A percentile compares a stretch with the other conserved stretches of the same genome.
Evolutionary conservation across 2,888 invertebrate genomes (phyloP).

Genomic region (Eupelmus urozonus): DNA sequence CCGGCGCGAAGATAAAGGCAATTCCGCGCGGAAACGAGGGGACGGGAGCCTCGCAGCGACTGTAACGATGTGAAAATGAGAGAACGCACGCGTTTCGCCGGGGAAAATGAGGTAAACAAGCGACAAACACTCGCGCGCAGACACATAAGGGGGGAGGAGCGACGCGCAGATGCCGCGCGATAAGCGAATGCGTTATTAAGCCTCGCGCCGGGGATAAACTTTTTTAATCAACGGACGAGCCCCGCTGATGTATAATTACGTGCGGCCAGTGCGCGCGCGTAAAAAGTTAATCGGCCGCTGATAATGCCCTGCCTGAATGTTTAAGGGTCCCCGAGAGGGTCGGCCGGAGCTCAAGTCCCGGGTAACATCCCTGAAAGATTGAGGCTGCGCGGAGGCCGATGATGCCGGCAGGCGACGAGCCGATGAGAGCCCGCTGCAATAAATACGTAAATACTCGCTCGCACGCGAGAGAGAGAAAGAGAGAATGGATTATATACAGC

Average conservation of each 20-base stretch:
- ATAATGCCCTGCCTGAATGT: background rate
- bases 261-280: background rate
- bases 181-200: constrained; percentile 44
- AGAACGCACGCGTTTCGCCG: constrained; percentile 38
- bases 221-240: constrained; percentile 44
- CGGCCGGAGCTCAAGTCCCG: too few species aligned
- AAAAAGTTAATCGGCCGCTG: background rate
- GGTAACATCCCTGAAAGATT: too few species aligned
- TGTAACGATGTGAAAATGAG: constrained; percentile 53
- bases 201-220: constrained; percentile 37
- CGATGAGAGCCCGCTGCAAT: too few species aligned
- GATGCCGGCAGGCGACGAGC: too few species aligned
- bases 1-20: constrained; percentile 40
- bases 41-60: background rate
- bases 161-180: constrained; percentile 27
- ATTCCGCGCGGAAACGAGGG: constrained; percentile 39
- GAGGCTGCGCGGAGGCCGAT: too few species aligned
- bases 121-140: background rate
- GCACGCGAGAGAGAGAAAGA: too few species aligned
- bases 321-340: too few species aligned
- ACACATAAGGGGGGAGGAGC: background rate
- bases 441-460: too few species aligned
- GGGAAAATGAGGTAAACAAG: constrained; percentile 50
- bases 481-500: too few species aligned
- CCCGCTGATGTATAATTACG: constrained; percentile 23